Conservation (phyloP, 2,888 invertebrate species). For the Rhingia campestris region DNA sequence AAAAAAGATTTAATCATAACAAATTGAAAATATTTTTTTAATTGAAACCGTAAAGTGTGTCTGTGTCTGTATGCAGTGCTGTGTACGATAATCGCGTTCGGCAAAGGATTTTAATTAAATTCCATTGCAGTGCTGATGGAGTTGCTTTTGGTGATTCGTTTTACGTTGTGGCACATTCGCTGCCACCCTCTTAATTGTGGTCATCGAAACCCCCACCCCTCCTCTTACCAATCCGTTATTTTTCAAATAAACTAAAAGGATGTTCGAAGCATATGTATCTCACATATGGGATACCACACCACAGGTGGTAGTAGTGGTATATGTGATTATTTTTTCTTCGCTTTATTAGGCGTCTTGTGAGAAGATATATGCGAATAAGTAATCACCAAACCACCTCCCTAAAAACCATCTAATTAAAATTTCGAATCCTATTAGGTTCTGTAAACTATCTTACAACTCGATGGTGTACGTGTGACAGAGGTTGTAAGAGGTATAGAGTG, state of each 20-base stretch:
- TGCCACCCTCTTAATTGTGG: slow-evolving; percentile 25
- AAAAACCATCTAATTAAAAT: slow-evolving; percentile 58
- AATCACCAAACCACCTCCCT: slow-evolving; percentile 42
- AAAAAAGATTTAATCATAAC: slow-evolving; percentile 71
- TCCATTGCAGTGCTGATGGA: slow-evolving; percentile 69
- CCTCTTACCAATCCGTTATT: neutral
- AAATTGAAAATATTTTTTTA: slow-evolving; percentile 72
- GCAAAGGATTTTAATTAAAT: slow-evolving; percentile 73
- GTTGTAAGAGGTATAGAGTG: neutral
- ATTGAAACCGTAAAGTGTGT: slow-evolving; percentile 67
- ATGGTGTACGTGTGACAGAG: slow-evolving; percentile 12
- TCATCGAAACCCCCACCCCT: slow-evolving; percentile 39
- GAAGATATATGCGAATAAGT: slow-evolving; percentile 50
- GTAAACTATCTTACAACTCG: slow-evolving; percentile 42
- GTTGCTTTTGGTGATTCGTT: slow-evolving; percentile 64
- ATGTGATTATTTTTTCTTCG: slow-evolving; percentile 14
- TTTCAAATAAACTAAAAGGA: neutral
- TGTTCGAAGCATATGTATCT: neutral
- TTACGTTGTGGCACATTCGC: slow-evolving; percentile 53
- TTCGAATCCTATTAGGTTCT: slow-evolving; percentile 59
- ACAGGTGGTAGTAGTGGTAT: neutral
- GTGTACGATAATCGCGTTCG: slow-evolving; percentile 64
- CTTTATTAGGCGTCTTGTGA: slow-evolving; percentile 53
- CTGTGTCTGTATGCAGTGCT: slow-evolving; percentile 36
- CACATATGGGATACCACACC: neutral